These are phyloP conservation scores for Batillaria attramentaria DNA, from an alignment of 1,140 invertebrate species.

Conservation along the genomic window DNA sequence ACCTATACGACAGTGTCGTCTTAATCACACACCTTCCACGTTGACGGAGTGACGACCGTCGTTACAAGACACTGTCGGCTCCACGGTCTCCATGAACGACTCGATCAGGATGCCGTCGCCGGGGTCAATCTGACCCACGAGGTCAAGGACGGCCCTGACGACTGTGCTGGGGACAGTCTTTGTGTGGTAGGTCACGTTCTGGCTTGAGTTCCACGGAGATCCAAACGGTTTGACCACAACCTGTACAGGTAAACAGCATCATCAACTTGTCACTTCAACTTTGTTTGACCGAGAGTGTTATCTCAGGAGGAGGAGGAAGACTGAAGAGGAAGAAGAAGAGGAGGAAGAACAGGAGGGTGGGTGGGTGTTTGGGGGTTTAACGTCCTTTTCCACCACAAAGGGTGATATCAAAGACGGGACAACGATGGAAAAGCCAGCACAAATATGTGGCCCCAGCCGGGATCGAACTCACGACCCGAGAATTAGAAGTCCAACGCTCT, in stretches of 20 bases:
- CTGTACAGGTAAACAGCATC: constrained; percentile 39
- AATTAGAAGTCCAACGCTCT: no score
- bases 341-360: no score
- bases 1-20: neutral
- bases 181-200: constrained; percentile 48
- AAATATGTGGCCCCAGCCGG: no score
- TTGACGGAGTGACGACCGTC: constrained; percentile 17
- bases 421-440: no score
- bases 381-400: no score
- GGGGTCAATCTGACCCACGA: constrained; percentile 36
- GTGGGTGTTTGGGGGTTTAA: no score
- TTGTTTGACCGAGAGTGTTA: no score
- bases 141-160: constrained; percentile 32
- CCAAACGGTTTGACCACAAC: constrained; percentile 60
- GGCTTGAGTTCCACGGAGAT: constrained; percentile 45
- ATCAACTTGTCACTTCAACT: no score
- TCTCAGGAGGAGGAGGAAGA: no score
- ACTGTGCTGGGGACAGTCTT: constrained; percentile 29
- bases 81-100: constrained; percentile 37
- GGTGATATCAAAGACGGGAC: no score
- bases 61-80: neutral
- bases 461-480: no score
- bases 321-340: no score
- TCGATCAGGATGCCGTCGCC: constrained; percentile 49
- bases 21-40: neutral